A percentile compares a stretch with the other conserved stretches of the same genome.
These are phyloP conservation scores for Crenichthys baileyi DNA, from an alignment of 2,797 vertebrate genomes.

Conservation along the genomic window DNA sequence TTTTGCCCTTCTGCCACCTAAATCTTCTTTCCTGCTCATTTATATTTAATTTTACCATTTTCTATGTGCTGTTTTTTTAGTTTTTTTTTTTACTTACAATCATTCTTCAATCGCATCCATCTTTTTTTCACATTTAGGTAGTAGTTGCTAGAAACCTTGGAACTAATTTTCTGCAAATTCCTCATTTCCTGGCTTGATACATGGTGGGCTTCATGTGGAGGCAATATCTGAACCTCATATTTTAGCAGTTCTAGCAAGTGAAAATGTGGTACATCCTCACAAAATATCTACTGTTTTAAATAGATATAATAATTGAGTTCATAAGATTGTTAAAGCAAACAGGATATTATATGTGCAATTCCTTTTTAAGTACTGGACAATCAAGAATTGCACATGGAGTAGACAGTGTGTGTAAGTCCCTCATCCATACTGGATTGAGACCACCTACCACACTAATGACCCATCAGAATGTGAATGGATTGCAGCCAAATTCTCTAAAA, in stretches of 20 bases:
- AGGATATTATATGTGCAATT: constrained; percentile 46
- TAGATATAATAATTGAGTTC: constrained; percentile 51
- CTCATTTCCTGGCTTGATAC: constrained; percentile 57
- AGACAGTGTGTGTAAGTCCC: not conserved
- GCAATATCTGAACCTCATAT: constrained; percentile 52
- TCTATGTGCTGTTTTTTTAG: constrained; percentile 4
- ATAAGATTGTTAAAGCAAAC: constrained; percentile 39
- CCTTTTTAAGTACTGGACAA: constrained; percentile 1
- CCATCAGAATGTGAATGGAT: not conserved
- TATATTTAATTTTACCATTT: constrained; percentile 21
- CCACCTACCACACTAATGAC: not conserved
- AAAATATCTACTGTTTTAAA: constrained; percentile 43
- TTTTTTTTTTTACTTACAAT: constrained; percentile 6
- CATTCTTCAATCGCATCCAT: constrained; percentile 30
- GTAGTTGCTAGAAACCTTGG: constrained; percentile 42
- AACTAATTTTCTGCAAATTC: constrained; percentile 50
- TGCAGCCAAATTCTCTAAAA: not conserved
- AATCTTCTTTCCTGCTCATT: constrained; percentile 28
- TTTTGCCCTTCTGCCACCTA: constrained; percentile 16
- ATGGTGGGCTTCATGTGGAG: constrained; percentile 26
- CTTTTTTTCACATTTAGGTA: constrained; percentile 33
- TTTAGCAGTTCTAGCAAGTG: constrained; percentile 51
- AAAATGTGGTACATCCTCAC: constrained; percentile 39
- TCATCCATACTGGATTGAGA: not conserved
- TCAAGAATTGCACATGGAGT: not conserved